Evolutionary conservation across 2,797 vertebrate genomes (phyloP).

Genomic region (Acrossocheilus fasciatus): DNA sequence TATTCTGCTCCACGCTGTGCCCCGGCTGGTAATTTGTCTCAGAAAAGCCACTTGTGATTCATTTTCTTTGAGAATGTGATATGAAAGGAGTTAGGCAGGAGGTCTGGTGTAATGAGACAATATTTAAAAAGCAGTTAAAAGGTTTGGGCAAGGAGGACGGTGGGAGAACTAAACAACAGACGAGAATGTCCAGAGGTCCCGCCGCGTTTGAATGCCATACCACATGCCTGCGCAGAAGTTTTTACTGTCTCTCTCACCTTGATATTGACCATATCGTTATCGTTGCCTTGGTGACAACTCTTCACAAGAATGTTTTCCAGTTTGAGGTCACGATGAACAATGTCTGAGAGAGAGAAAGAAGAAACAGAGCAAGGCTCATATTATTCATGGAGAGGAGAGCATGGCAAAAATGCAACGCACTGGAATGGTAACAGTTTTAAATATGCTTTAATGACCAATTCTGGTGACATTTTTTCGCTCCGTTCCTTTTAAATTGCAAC

Average conservation of each 20-base stretch:
- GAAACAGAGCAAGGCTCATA: background rate
- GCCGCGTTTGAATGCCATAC: conserved; percentile 57
- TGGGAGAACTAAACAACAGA: conserved; percentile 52
- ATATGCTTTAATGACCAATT: background rate
- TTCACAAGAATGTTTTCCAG: conserved; percentile 93
- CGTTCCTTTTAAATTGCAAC: conserved; percentile 2
- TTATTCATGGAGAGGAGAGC: background rate
- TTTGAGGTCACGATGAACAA: conserved; percentile 88
- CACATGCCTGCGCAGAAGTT: conserved; percentile 50
- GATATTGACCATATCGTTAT: conserved; percentile 83
- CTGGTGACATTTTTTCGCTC: background rate
- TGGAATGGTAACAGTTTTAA: background rate
- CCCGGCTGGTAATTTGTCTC: conserved; percentile 66
- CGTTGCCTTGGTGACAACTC: conserved; percentile 76
- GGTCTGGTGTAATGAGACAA: conserved; percentile 68
- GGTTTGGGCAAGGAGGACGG: conserved; percentile 52
- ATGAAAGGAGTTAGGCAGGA: conserved; percentile 63
- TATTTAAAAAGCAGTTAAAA: conserved; percentile 67
- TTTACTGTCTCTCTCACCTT: conserved; percentile 79
- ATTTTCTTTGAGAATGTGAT: conserved; percentile 63
- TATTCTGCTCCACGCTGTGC: conserved; percentile 59
- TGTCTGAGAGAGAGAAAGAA: conserved; percentile 76
- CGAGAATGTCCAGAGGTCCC: conserved; percentile 35
- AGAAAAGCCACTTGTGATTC: conserved; percentile 63
- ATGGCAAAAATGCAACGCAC: background rate